Base-by-base conservation (phyloP, 2,797 vertebrate species). In the Peromyscus melanophrys region DNA sequence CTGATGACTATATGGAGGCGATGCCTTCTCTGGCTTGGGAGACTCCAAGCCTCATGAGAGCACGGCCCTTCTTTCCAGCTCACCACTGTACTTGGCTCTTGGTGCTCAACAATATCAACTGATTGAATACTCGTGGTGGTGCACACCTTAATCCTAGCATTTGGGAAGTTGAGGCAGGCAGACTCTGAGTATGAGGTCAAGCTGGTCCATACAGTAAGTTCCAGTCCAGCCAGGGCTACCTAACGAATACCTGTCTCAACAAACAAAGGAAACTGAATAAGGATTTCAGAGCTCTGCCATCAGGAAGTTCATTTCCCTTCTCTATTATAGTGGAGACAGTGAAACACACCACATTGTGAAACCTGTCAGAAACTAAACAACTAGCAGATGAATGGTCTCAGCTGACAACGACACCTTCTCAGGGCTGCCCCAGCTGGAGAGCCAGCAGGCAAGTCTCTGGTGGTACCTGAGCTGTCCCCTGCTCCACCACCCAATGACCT, bases 291-390 rank as follows among this genome's bases (percentile, higher is more conserved):
- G 34, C 37, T 92, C 17, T 73, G 84, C n/a, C 52, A 46, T 92
- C n/a, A 61, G 80, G 52, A 65, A 89, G 73, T 40, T 89, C 69
- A 65, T 92, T 90, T 94, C 57, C 29, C 67, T 85, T 75, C n/a
- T 52, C 71, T 77, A 81, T 71, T 57, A 43, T 55, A 90, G 80
- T 34, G 4, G 49, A 69, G 93, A 91, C 29, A n/a, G n/a, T n/a
- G n/a, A n/a, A n/a, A n/a, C n/a, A n/a, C n/a, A n/a, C n/a, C n/a
- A n/a, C n/a, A 17, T 1, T 88, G 46, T 87, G 29, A 63, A 43
- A 75, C 90, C 90, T 40, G 40, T 29, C 61, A 49, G 8, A 55
- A 88, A 86, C 65, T 29, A 76, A 76, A 77, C 17, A 76, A 88
- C 19, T 1, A 82, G 73, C 19, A 71, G 27, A 52, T 31, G 31